Evolutionary conservation across 2,888 invertebrate genomes (phyloP).

Genomic region (Dascillus cervinus): DNA sequence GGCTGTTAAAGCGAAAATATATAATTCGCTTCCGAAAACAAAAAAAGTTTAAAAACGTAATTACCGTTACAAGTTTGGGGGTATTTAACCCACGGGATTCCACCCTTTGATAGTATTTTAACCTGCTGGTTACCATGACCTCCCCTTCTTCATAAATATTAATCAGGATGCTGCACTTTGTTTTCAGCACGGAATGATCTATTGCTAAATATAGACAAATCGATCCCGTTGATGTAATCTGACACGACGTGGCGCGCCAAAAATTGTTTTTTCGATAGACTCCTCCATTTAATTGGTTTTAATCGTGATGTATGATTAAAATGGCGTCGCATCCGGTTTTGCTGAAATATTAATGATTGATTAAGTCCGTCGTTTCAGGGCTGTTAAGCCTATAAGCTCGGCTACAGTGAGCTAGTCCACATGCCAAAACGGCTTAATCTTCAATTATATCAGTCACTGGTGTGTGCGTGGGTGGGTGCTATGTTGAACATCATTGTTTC

Average conservation of each 20-base stretch:
- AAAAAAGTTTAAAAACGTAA: constrained; percentile 19
- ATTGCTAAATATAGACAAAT: no score
- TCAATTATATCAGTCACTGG: constrained; percentile 26
- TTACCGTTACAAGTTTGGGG: constrained; percentile 19
- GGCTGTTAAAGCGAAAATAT: constrained; percentile 19
- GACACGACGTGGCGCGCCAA: no score
- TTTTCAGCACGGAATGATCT: no score
- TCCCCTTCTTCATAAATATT: constrained; percentile 18
- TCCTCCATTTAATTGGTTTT: no score
- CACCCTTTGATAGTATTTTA: constrained; percentile 19
- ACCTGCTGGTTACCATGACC: constrained; percentile 17
- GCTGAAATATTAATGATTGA: constrained; percentile 26
- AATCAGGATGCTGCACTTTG: constrained; percentile 8
- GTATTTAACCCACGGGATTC: constrained; percentile 17
- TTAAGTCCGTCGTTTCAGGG: constrained; percentile 23
- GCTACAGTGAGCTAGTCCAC: constrained; percentile 24
- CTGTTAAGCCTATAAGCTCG: constrained; percentile 22
- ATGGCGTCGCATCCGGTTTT: not conserved
- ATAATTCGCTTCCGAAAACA: constrained; percentile 13
- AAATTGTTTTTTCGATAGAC: no score
- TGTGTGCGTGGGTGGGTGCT: constrained; percentile 11
- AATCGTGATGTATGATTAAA: no score
- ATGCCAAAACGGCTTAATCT: constrained; percentile 29
- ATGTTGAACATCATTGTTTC: no score
- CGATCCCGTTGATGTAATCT: no score